A percentile compares a stretch with the other conserved stretches of the same genome.
Conservation (phyloP, 2,888 invertebrate species). For the Tenthredo notha region DNA sequence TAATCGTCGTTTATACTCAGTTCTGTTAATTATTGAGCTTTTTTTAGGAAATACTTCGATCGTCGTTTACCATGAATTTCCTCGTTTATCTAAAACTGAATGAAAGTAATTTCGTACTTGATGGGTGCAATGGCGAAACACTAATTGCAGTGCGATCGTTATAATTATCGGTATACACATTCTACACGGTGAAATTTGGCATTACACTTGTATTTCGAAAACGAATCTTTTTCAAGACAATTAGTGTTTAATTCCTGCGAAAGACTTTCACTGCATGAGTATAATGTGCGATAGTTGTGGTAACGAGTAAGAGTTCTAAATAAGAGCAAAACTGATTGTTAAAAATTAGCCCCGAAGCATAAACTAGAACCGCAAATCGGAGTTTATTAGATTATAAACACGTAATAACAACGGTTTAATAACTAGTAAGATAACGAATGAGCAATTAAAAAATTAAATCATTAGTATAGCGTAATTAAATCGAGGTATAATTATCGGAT, state of each 20-base stretch:
- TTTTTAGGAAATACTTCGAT: background rate
- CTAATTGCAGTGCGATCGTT: background rate
- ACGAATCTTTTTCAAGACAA: background rate
- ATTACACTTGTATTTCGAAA: background rate
- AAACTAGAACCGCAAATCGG: background rate
- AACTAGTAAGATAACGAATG: background rate
- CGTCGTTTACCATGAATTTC: background rate
- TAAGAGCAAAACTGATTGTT: slow-evolving; percentile 11
- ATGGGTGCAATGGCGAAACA: background rate
- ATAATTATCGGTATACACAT: background rate
- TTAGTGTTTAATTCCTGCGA: slow-evolving; percentile 38
- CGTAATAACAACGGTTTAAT: background rate
- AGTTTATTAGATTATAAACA: background rate
- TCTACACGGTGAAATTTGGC: background rate
- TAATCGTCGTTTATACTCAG: background rate
- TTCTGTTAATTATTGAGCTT: background rate
- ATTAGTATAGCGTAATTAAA: background rate
- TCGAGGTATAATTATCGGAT: background rate
- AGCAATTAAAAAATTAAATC: background rate
- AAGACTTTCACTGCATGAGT: slow-evolving; percentile 24
- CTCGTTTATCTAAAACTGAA: background rate
- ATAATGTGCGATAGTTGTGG: background rate
- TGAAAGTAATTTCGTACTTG: background rate
- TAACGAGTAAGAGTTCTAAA: background rate
- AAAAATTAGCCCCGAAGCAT: slow-evolving; percentile 14